Evolutionary conservation across 2,113 vertebrate species (phyloP), one percentile per base, ranked within the genome.

Genomic region (Gymnarchus niloticus): DNA sequence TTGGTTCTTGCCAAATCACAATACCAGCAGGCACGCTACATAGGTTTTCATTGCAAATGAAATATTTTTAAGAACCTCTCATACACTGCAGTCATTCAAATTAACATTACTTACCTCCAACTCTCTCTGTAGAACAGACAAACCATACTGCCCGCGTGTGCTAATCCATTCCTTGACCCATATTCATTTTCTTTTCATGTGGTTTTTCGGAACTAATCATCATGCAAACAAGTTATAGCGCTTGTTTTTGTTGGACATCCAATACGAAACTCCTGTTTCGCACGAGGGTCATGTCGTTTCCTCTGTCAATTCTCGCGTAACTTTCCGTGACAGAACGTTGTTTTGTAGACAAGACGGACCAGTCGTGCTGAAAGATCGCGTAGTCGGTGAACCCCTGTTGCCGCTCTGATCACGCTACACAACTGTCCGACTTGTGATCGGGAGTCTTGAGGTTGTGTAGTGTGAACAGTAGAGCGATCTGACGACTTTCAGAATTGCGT

Each of bases 71-170:
- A n/a, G n/a, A n/a, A n/a, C n/a, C n/a, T n/a, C n/a, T n/a, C n/a
- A n/a, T n/a, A n/a, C n/a, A n/a, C n/a, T n/a, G n/a, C n/a, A n/a
- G n/a, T n/a, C n/a, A n/a, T n/a, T n/a, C n/a, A n/a, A n/a, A n/a
- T n/a, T n/a, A n/a, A n/a, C n/a, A n/a, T 49, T 81, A 51, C 25
- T 81, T 81, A 81, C 78, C n/a, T 81, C 78, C 78, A 81, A 52
- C 78, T 49, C 78, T 81, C 48, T 81, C 46, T 81, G n/a, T 23
- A 81, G 48, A 81, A 81, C 21, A 81, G 78, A 81, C 23, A 51
- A 25, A 21, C 78, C 78, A 3, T 81, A 48, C 48, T 51, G 46
- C 4, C 78, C 23, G 48, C 48, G n/a, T 25, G 7, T 51, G 21
- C 23, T 48, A 7, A 81, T 25, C 78, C 78, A 81, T 17, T 19